A percentile compares a stretch with the other conserved stretches of the same genome.
Conservation (phyloP, 2,888 invertebrate genomes). For the Saturnia pavonia region DNA sequence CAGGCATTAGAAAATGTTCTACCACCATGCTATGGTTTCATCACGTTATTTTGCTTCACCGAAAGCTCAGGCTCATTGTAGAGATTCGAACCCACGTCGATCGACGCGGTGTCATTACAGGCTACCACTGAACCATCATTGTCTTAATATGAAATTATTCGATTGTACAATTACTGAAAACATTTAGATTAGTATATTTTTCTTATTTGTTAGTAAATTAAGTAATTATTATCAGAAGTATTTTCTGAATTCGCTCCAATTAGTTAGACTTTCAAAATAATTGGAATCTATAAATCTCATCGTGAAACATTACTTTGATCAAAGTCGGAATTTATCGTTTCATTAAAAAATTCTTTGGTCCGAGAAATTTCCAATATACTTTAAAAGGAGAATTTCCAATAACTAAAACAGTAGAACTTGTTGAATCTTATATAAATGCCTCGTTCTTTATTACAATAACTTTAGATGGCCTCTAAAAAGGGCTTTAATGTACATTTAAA, state of each 20-base stretch:
- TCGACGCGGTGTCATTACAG: no score
- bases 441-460: not conserved
- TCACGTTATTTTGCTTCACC: no score
- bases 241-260: not conserved
- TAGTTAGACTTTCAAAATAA: constrained; percentile 9
- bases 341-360: constrained; percentile 49
- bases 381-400: constrained; percentile 9
- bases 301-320: constrained; percentile 42
- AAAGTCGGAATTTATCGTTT: constrained; percentile 50
- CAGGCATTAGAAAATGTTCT: no score
- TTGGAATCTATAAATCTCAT: constrained; percentile 30
- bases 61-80: no score
- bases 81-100: no score
- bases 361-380: constrained; percentile 40
- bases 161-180: no score
- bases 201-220: not conserved
- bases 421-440: not conserved
- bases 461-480: not conserved
- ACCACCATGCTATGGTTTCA: no score
- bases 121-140: no score
- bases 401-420: not conserved
- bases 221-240: not conserved
- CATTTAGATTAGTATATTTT: not conserved
- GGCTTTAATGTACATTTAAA: not conserved
- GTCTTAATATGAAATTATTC: no score